Base-by-base conservation (phyloP, 30 jellyfish, hydroid and myxozoan species). In the Calvadosia cruxmelitensis region DNA sequence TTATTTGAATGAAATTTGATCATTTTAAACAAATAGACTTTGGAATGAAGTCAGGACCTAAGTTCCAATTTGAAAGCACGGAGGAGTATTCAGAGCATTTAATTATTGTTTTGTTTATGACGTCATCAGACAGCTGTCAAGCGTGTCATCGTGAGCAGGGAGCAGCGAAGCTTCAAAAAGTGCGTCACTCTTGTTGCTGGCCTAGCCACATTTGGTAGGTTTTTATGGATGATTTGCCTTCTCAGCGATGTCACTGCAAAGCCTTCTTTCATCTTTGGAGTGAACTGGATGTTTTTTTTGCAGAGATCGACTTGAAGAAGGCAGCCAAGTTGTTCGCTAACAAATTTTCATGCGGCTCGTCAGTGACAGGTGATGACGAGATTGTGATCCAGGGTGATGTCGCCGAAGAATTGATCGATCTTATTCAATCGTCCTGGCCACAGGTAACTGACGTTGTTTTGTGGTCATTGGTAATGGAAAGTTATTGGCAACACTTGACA, bases 341-440 rank as follows among this genome's bases (percentile, higher is more conserved):
- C 50, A 82, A 73, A 69, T 91, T 91, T 50, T 91, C 99, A 13
- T 91, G 99, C 74, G 99, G 99, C 35, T 82, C 99, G 20, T 91
- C 99, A 3, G 99, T 91, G 24, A 91, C 99, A 16, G 99, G 94
- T 31, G 95, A 82, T 33, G 95, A 91, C 63, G 99, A 91, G 62
- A 91, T 91, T 15, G 95, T 91, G 26, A 83, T 91, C 12, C 99
- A 91, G 72, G 99, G 99, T 16, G 99, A 91, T 77, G 93, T 91
- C 29, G 93, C 94, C 13, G 92, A 91, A 64, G 99, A 82, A 69
- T 76, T 91, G 61, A 63, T 74, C 12, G 99, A 91, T 29, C 81
- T 91, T 36, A 67, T 91, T 15, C 95, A 82, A 73, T 68, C 74
- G 23, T 68, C 76, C 34, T 91, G 99, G 99, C 94, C 99, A 1